Base-by-base conservation (phyloP, 2,888 invertebrate species). In the Carterocephalus palaemon region DNA sequence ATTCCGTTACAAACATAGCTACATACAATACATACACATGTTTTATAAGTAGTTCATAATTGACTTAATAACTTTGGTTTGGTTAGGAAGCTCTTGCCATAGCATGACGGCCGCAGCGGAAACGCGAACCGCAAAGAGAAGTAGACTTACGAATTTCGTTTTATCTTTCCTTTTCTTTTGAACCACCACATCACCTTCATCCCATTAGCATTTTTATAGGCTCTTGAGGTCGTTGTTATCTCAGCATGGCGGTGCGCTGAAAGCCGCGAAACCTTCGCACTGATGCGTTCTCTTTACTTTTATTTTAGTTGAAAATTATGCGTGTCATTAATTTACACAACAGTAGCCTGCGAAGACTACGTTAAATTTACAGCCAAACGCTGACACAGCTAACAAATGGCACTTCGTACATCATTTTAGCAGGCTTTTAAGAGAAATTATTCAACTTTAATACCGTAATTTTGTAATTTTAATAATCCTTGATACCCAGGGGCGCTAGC, bases 151-250 rank as follows among this genome's bases (percentile, higher is more conserved):
- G 13, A 36, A 43, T 34, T 29, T 8, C 10, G 22, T 39, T 20
- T 39, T 29, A 29, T 9, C 50, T 53, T 51, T 54, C 54, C 53
- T 59, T 67, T 67, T 62, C 60, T 64, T 63, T 60, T 60, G 49
- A 62, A 65, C 64, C 58, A 52, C 47, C 49, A 52, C 60, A 64
- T 64, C 72, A 69, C 72, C 70, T 71, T 63, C 58, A 58, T 69
- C 58, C 60, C 56, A 75, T 78, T 77, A 75, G 64, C 75, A 77
- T 77, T 77, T 76, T 75, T 75, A 75, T 76, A 70, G 69, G 67
- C 64, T 64, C 59, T 66, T 60, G 60, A 62, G 60, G 57, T 52
- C 56, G 57, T 56, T 65, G 67, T 71, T 74, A 70, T 70, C 67
- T 67, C 56, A 53, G 62, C 57, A 58, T 57, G 57, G 56, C 59